These are phyloP conservation scores for Heterochromis multidens DNA, from an alignment of 2,113 vertebrate species.

Conservation along the genomic window DNA sequence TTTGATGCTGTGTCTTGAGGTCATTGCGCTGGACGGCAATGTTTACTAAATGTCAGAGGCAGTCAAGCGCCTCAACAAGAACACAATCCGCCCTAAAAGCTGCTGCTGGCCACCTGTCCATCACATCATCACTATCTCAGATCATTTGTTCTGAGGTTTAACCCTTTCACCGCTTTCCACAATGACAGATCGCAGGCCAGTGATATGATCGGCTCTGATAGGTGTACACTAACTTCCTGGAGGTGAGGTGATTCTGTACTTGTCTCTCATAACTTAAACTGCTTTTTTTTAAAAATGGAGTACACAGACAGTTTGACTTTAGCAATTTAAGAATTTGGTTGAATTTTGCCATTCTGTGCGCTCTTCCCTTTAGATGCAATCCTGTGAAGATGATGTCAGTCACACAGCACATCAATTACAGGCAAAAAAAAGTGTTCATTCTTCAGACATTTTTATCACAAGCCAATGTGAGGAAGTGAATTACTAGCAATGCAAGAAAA, in stretches of 20 bases:
- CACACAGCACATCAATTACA: not conserved
- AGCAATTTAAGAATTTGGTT: too few relatives aligned
- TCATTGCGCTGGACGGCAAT: slow-evolving; percentile 19
- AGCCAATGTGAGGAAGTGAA: not conserved
- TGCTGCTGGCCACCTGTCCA: slow-evolving; percentile 72
- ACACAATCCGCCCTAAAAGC: slow-evolving; percentile 65
- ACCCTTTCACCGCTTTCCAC: slow-evolving; percentile 46
- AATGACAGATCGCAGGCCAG: slow-evolving; percentile 36
- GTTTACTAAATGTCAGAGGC: slow-evolving; percentile 74
- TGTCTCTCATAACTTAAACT: not conserved
- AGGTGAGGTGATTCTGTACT: slow-evolving; percentile 45
- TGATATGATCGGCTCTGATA: slow-evolving; percentile 61
- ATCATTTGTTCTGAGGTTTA: slow-evolving; percentile 63
- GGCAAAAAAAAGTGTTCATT: not conserved
- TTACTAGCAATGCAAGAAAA: not conserved
- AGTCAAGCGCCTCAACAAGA: slow-evolving; percentile 57
- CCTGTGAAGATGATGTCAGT: not conserved
- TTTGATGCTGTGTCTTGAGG: slow-evolving; percentile 26
- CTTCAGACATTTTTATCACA: not conserved
- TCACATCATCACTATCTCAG: slow-evolving; percentile 55
- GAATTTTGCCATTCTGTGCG: not conserved
- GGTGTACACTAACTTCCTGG: slow-evolving; percentile 28
- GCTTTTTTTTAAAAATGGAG: not conserved
- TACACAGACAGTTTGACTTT: not conserved
- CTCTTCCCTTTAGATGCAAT: not conserved